These are phyloP conservation scores for Theretra japonica DNA, from an alignment of 2,888 invertebrate genomes.

Conservation along the genomic window DNA sequence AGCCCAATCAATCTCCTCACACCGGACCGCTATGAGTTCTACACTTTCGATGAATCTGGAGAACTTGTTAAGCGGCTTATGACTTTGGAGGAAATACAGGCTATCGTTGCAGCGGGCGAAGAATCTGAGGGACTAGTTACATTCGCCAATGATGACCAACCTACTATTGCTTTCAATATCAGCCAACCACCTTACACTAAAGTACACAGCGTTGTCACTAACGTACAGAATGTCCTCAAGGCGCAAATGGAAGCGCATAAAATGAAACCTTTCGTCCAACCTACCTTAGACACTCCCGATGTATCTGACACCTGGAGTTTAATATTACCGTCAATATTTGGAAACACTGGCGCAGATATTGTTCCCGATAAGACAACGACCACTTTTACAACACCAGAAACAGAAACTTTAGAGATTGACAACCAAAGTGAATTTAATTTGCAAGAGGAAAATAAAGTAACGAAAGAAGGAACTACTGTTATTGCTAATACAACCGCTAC, in stretches of 20 bases:
- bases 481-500: conserved; percentile 50
- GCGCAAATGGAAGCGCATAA: conserved; percentile 89
- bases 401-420: conserved; percentile 70
- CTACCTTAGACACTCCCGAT: conserved; percentile 88
- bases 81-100: conserved; percentile 93
- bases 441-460: conserved; percentile 56
- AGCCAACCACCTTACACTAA: conserved; percentile 86
- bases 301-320: conserved; percentile 92
- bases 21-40: conserved; percentile 94
- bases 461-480: conserved; percentile 64
- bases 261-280: conserved; percentile 72
- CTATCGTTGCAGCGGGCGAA: conserved; percentile 93
- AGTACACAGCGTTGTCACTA: conserved; percentile 92
- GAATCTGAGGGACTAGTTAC: conserved; percentile 85
- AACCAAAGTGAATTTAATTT: conserved; percentile 46
- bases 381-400: conserved; percentile 71
- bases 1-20: conserved; percentile 92
- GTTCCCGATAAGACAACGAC: conserved; percentile 80
- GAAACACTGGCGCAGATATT: conserved; percentile 87
- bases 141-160: conserved; percentile 78
- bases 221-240: conserved; percentile 93
- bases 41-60: conserved; percentile 93
- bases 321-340: conserved; percentile 92
- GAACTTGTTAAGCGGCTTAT: conserved; percentile 92
- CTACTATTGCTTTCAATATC: conserved; percentile 75